Base-by-base conservation (phyloP, 2,888 invertebrate species). In the Eucera pruinosa region DNA sequence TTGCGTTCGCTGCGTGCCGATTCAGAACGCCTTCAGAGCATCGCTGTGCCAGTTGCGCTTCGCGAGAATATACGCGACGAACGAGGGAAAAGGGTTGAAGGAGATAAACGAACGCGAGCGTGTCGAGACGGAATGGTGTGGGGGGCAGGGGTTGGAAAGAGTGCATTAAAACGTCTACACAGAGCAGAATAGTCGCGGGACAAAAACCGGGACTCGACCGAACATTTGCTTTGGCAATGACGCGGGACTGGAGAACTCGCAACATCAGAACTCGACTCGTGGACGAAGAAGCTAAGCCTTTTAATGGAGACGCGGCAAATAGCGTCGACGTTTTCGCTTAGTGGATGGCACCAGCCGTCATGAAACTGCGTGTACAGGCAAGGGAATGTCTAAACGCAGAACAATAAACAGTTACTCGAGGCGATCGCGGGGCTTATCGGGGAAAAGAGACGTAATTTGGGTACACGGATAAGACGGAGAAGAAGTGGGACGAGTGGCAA, bases 261-360 rank as follows among this genome's bases (percentile, higher is more conserved):
- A 2, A n/a, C 20, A 20, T 52, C 39, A 61, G 45, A 81, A 73
- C 66, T 78, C 67, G 39, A 25, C 64, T 50, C 39, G 25, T 48
- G 25, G 43, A 23, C 52, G 61, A 80, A 67, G 77, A 61, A 78
- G 66, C 64, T 55, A 36, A 50, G 18, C 61, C 13, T 47, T 33
- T 36, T 48, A 36, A 7, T 43, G 67, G 57, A 65, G 36, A 58
- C 55, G 68, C 80, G 81, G 74, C 71, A 77, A 84, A 86, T 71
- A 66, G 66, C 83, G 79, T 80, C 80, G 78, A 80, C 66, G 54
- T 68, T 78, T 73, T 79, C 77, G 65, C 50, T 33, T 30, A n/a
- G 43, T 54, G 57, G 61, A 68, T 67, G 36, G 33, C 52, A 52
- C 36, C 75, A 45, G 43, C 43, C 64, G 36, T 45, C 60, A 25